Evolutionary conservation across 2,888 invertebrate genomes (phyloP).

Genomic region (Chrysolina oricalcia): DNA sequence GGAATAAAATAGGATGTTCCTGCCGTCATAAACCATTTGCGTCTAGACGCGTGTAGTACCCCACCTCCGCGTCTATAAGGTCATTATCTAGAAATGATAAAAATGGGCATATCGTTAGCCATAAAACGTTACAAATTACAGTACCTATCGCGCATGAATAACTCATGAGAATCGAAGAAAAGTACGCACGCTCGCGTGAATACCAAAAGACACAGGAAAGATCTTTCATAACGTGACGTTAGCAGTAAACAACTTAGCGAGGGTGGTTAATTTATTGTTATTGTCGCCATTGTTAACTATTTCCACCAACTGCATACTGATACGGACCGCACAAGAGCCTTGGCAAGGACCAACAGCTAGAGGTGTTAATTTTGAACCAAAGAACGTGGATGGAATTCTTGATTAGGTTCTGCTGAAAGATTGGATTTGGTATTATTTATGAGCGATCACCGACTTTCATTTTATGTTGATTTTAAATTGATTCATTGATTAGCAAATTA

Average conservation of each 20-base stretch:
- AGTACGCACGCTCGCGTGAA: conserved; percentile 57
- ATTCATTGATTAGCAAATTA: too few species aligned
- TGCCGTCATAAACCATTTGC: conserved; percentile 37
- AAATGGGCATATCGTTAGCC: conserved; percentile 66
- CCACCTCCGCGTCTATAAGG: conserved; percentile 56
- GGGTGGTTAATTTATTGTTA: conserved; percentile 71
- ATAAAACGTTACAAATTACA: conserved; percentile 70
- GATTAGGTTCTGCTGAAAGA: conserved; percentile 25
- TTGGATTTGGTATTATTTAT: conserved; percentile 6
- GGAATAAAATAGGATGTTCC: neutral
- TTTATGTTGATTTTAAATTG: too few species aligned
- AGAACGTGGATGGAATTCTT: conserved; percentile 32
- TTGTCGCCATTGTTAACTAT: conserved; percentile 71
- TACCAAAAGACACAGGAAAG: conserved; percentile 64
- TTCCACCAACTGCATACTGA: conserved; percentile 67
- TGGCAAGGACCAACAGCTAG: conserved; percentile 47
- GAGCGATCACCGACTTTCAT: neutral
- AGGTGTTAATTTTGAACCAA: conserved; percentile 38
- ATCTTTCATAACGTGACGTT: conserved; percentile 64
- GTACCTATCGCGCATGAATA: conserved; percentile 66
- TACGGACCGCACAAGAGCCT: conserved; percentile 66
- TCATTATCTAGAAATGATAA: conserved; percentile 65
- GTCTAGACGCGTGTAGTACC: conserved; percentile 59
- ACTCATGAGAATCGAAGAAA: conserved; percentile 67
- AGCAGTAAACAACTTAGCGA: conserved; percentile 58